A percentile compares a stretch with the other conserved stretches of the same genome.
phyloP scores from a whole-genome alignment of 37 sponge, comb jelly and placozoan species.

The Ianthella basta region DNA sequence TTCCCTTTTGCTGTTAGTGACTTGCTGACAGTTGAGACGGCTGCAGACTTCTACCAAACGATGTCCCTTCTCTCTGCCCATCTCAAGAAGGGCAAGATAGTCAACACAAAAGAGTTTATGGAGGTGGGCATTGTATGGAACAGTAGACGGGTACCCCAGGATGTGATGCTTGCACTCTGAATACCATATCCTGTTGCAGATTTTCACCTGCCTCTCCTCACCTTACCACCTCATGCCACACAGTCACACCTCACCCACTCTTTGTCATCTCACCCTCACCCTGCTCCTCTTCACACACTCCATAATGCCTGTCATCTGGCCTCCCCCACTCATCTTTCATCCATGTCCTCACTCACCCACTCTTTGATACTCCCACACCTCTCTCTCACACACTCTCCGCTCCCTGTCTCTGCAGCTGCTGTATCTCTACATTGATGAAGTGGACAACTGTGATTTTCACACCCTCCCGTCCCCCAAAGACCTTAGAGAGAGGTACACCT shows the following conservation, averaged over 20 bases:
- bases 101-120: conserved; percentile 30
- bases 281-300: conserved; percentile 6
- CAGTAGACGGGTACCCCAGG: too few species aligned
- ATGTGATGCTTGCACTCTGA: too few species aligned
- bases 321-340: too few species aligned
- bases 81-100: conserved; percentile 34
- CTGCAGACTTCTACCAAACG: conserved; percentile 39
- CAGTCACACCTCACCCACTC: too few species aligned
- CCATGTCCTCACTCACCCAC: neutral
- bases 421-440: conserved; percentile 40
- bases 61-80: conserved; percentile 34
- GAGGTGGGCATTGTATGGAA: conserved; percentile 12
- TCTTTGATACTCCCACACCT: neutral
- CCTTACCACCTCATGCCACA: too few species aligned
- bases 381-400: neutral
- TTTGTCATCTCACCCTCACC: neutral
- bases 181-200: too few species aligned
- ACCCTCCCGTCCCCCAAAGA: conserved; percentile 44
- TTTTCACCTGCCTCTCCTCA: too few species aligned
- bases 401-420: conserved; percentile 43
- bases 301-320: neutral
- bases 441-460: conserved; percentile 36
- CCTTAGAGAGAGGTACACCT: conserved; percentile 76
- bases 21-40: conserved; percentile 8
- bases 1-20: conserved; percentile 12